Percentiles rank a stretch among this genome's conserved stretches.
Conservation (phyloP, 2,113 vertebrate species). For the Formicarius rufipectus region DNA sequence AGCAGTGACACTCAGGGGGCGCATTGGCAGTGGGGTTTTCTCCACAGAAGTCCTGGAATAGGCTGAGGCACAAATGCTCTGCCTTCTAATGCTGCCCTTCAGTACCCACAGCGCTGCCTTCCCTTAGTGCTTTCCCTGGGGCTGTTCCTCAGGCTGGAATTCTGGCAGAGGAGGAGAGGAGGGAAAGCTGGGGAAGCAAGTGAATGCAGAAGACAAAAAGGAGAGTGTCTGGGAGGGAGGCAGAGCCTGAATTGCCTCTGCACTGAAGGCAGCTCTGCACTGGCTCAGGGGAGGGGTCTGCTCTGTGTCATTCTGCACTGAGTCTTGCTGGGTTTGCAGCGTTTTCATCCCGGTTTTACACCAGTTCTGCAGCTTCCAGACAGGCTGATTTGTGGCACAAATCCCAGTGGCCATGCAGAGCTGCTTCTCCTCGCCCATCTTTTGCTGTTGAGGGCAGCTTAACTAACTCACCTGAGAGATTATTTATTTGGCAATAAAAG, state of each 20-base stretch:
- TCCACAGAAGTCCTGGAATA: neutral
- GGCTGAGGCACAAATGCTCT: neutral
- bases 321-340: neutral
- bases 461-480: constrained; percentile 43
- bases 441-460: constrained; percentile 18
- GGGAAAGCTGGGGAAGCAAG: neutral
- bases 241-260: neutral
- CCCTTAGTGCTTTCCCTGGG: neutral
- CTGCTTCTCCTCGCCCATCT: neutral
- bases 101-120: neutral
- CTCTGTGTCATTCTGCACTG: neutral
- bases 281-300: neutral
- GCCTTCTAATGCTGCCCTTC: neutral
- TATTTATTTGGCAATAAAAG: constrained; percentile 64
- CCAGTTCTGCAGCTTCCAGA: neutral
- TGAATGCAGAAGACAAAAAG: neutral
- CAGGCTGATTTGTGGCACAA: neutral
- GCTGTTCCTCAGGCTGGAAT: neutral
- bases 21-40: neutral
- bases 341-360: neutral
- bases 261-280: neutral
- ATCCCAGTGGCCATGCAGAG: neutral
- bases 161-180: neutral
- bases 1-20: neutral
- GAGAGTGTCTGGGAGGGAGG: neutral